Evolutionary conservation across 2,113 vertebrate species (phyloP).

Genomic region (Oncorhynchus keta): DNA sequence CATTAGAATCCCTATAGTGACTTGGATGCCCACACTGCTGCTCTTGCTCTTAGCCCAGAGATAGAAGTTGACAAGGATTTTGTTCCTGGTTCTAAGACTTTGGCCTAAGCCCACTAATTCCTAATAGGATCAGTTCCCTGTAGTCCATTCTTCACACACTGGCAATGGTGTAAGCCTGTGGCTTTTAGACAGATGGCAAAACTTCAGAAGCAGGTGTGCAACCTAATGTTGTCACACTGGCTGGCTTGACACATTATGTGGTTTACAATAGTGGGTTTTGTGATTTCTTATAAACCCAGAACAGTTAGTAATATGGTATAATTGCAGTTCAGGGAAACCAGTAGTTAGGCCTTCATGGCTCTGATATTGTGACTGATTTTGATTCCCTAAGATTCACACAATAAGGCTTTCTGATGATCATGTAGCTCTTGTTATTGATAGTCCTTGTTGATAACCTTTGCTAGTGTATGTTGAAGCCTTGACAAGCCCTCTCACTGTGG

Average conservation of each 20-base stretch:
- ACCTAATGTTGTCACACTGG: conserved; percentile 29
- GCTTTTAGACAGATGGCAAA: conserved; percentile 41
- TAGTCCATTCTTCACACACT: conserved; percentile 3
- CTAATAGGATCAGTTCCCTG: conserved; percentile 51
- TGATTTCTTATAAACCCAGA: too few relatives aligned
- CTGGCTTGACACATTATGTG: conserved; percentile 2
- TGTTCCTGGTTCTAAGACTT: conserved; percentile 14
- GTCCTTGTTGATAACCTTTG: background rate
- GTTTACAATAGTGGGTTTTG: background rate
- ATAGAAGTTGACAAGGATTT: conserved; percentile 35
- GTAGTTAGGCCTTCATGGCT: too few relatives aligned
- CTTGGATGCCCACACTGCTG: background rate
- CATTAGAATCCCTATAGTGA: background rate
- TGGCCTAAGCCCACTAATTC: conserved; percentile 36
- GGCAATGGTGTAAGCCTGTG: conserved; percentile 13
- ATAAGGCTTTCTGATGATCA: background rate
- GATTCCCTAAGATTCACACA: too few relatives aligned
- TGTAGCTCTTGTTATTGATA: background rate
- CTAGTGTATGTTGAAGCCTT: background rate
- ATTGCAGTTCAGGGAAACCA: too few relatives aligned
- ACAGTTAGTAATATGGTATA: too few relatives aligned
- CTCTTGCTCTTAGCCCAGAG: background rate
- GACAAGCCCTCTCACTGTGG: conserved; percentile 76
- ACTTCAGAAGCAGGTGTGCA: conserved; percentile 29
- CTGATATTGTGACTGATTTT: too few relatives aligned